Percentiles rank a stretch among this genome's conserved stretches.
Conservation (phyloP, 2,797 vertebrate species). For the Propithecus deckenii region DNA sequence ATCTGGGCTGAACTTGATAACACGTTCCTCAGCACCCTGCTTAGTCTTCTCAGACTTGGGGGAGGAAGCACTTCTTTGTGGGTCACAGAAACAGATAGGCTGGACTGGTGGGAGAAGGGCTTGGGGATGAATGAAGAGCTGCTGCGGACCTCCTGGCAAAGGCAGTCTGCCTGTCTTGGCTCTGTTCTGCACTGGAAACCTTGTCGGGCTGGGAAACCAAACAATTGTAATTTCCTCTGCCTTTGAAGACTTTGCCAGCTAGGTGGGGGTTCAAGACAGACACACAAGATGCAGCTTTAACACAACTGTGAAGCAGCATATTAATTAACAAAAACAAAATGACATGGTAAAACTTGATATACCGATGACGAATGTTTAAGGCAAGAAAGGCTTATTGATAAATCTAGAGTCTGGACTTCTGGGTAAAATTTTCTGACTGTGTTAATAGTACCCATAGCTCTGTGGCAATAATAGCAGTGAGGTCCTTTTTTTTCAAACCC, state of each 20-base stretch:
- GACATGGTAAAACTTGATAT: not conserved
- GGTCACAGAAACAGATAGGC: not conserved
- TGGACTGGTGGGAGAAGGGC: not conserved
- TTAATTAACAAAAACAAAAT: not conserved
- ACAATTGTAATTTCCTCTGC: not conserved
- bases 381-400: not conserved
- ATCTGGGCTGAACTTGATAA: not conserved
- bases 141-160: not conserved
- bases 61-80: not conserved
- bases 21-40: not conserved
- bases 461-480: not conserved
- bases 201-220: not conserved
- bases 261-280: not conserved
- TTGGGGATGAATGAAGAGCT: not conserved
- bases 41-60: not conserved
- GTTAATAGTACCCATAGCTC: not conserved
- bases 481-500: not conserved
- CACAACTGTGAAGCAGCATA: not conserved
- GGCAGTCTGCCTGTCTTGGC: not conserved
- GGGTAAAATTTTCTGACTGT: not conserved
- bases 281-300: not conserved
- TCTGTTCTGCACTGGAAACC: not conserved
- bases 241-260: slow-evolving; percentile 14
- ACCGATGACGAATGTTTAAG: not conserved
- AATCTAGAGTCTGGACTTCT: not conserved